These are phyloP conservation scores for Chrysolina haemoptera DNA, from an alignment of 2,888 invertebrate genomes.

Conservation along the genomic window DNA sequence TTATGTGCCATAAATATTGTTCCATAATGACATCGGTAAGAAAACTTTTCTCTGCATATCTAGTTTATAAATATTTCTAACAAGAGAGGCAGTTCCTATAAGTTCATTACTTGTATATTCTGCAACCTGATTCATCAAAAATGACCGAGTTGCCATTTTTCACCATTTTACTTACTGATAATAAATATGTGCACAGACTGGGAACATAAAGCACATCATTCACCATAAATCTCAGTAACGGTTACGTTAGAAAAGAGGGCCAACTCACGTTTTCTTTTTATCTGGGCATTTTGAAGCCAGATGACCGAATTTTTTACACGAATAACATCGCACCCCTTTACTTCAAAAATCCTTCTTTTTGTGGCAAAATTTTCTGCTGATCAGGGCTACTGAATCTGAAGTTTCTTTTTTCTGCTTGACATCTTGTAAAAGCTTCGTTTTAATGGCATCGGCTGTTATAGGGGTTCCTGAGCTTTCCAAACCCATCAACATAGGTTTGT, in stretches of 20 bases:
- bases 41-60: background rate
- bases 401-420: background rate
- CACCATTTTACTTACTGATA: background rate
- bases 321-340: conserved; percentile 2
- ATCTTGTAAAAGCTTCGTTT: conserved; percentile 9
- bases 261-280: background rate
- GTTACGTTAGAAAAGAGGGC: background rate
- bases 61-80: background rate
- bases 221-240: background rate
- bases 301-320: background rate
- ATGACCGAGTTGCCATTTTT: too few relatives aligned
- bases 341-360: background rate
- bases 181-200: background rate
- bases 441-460: conserved; percentile 1
- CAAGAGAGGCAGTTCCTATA: background rate
- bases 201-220: background rate
- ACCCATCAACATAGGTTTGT: conserved; percentile 17
- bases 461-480: conserved; percentile 13
- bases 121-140: too few relatives aligned
- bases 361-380: background rate
- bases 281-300: background rate
- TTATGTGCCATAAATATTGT: too few relatives aligned
- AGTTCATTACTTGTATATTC: too few relatives aligned
- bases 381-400: background rate
- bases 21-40: background rate